These are phyloP conservation scores for Loris lydekkerianus DNA, from an alignment of 2,797 vertebrate species.

Conservation along the genomic window DNA sequence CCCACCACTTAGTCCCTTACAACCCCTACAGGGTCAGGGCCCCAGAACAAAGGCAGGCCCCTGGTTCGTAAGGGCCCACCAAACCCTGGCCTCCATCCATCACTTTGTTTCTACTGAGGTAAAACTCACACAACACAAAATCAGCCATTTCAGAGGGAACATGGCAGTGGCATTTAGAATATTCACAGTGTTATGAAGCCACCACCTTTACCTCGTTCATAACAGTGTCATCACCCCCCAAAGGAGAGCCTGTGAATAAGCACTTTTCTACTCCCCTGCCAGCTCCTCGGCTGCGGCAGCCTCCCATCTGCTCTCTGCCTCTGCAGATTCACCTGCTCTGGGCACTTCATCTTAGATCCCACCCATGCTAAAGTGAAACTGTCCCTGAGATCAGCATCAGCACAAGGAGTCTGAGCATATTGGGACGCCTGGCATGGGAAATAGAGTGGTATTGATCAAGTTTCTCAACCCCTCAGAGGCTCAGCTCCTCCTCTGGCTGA, in stretches of 20 bases:
- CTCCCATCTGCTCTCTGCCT: background rate
- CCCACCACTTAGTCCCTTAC: no score
- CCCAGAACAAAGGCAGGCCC: background rate
- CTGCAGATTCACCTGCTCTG: background rate
- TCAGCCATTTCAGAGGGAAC: background rate
- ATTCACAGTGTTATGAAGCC: rapidly evolving
- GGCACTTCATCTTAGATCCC: background rate
- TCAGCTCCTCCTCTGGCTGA: background rate
- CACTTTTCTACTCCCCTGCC: rapidly evolving
- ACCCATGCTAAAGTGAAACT: rapidly evolving
- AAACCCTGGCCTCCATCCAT: rapidly evolving
- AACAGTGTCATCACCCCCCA: rapidly evolving
- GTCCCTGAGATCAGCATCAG: background rate
- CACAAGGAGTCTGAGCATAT: rapidly evolving
- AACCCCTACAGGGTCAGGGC: rapidly evolving
- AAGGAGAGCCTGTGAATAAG: background rate
- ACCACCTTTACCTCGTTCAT: background rate
- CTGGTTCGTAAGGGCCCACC: background rate
- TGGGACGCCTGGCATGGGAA: rapidly evolving
- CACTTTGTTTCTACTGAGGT: background rate
- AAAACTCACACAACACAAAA: background rate
- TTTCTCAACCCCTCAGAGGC: background rate
- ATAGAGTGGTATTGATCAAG: background rate
- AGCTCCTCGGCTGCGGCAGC: rapidly evolving
- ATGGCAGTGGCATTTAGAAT: background rate